Percentiles rank a stretch among this genome's conserved stretches.
Evolutionary conservation across 2,113 vertebrate genomes (phyloP).

Genomic region (Blennius ocellaris): DNA sequence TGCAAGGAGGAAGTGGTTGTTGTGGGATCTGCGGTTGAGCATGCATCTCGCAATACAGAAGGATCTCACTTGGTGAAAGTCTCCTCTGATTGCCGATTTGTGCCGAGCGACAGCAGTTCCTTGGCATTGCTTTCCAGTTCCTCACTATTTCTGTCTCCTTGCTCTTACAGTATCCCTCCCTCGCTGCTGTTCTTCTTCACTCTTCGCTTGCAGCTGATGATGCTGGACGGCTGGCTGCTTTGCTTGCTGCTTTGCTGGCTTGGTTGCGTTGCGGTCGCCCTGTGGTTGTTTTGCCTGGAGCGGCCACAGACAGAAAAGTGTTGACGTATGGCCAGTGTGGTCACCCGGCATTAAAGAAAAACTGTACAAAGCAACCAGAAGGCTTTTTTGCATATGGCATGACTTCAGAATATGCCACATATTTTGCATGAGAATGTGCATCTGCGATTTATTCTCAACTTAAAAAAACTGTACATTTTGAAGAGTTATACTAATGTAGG

Average conservation of each 20-base stretch:
- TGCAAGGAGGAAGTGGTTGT: conserved; percentile 42
- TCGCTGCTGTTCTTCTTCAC: conserved; percentile 42
- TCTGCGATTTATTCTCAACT: neutral
- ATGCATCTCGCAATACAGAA: conserved; percentile 16
- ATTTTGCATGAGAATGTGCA: neutral
- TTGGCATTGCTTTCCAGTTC: conserved; percentile 12
- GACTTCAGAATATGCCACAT: neutral
- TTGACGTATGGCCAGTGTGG: conserved; percentile 44
- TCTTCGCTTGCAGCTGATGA: conserved; percentile 36
- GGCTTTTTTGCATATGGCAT: conserved; percentile 13
- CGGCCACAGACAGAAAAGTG: conserved; percentile 31
- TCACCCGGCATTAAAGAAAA: conserved; percentile 36
- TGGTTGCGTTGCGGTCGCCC: conserved; percentile 47
- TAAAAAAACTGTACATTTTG: neutral
- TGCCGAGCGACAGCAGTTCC: conserved; percentile 32
- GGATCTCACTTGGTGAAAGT: conserved; percentile 15
- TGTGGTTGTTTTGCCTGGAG: conserved; percentile 43
- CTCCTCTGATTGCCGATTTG: conserved; percentile 30
- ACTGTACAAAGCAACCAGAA: conserved; percentile 17
- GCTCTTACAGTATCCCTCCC: conserved; percentile 11
- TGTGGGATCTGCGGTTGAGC: conserved; percentile 50
- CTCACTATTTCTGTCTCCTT: conserved; percentile 3
- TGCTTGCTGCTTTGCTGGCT: conserved; percentile 20
- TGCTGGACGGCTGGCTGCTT: conserved; percentile 29
- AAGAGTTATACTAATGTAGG: no score